A percentile compares a stretch with the other conserved stretches of the same genome.
Evolutionary conservation across 1,140 invertebrate species (phyloP).

Genomic region (Sipha flava): DNA sequence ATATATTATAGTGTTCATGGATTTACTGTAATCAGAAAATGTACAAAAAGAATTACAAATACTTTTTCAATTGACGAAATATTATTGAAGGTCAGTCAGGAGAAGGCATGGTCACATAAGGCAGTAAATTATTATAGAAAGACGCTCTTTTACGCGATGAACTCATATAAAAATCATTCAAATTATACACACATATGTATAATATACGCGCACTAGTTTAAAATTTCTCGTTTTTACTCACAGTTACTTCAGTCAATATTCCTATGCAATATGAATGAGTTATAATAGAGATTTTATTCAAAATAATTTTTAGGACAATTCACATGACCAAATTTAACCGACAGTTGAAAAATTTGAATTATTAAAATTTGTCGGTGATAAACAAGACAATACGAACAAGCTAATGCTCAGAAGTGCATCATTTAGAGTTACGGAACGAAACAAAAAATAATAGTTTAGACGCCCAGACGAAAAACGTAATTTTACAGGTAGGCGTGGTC

Average conservation of each 20-base stretch:
- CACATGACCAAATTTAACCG: too few relatives aligned
- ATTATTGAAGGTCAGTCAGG: background rate
- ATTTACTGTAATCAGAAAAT: too few relatives aligned
- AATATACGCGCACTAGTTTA: too few relatives aligned
- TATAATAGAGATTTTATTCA: too few relatives aligned
- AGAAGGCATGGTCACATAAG: background rate
- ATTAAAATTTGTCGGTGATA: background rate
- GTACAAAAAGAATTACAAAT: background rate
- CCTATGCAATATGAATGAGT: too few relatives aligned
- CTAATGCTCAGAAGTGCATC: background rate
- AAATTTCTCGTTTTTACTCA: too few relatives aligned
- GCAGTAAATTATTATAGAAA: background rate
- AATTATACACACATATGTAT: background rate
- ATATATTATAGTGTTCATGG: too few relatives aligned
- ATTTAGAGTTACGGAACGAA: background rate
- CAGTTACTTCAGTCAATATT: too few relatives aligned
- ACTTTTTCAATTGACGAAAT: background rate
- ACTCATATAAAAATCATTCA: background rate
- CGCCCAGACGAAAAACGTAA: slow-evolving; percentile 7
- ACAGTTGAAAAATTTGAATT: too few relatives aligned
- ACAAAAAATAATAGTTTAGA: background rate
- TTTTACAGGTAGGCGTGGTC: slow-evolving; percentile 17
- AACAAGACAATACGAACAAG: too few relatives aligned
- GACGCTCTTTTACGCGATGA: background rate
- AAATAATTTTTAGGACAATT: too few relatives aligned